Conservation (phyloP, 2,888 invertebrate genomes). For the Megaustenia siamemsis region DNA sequence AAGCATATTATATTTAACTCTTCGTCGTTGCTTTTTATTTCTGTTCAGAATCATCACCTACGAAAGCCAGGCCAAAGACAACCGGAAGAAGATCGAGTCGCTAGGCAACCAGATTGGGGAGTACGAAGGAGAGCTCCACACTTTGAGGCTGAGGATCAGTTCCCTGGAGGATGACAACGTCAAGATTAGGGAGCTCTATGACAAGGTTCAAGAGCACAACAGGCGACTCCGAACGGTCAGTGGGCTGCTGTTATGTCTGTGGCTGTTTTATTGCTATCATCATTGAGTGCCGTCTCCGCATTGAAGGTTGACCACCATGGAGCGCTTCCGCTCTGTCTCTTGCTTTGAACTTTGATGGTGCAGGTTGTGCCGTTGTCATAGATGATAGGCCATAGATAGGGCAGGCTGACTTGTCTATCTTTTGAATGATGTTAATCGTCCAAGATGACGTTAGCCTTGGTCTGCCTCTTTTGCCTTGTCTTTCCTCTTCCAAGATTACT, state of each 20-base stretch:
- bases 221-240: slow-evolving; percentile 64
- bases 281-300: too few species aligned
- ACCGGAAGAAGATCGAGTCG: slow-evolving; percentile 62
- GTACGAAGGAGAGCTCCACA: slow-evolving; percentile 65
- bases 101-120: slow-evolving; percentile 66
- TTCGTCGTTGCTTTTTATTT: background rate
- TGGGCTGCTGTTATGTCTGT: background rate
- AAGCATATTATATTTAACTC: background rate
- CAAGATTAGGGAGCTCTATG: slow-evolving; percentile 58
- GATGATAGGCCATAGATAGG: too few species aligned
- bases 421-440: too few species aligned
- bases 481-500: too few species aligned
- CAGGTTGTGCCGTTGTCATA: too few species aligned
- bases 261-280: too few species aligned
- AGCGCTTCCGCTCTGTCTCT: too few species aligned
- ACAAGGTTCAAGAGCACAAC: slow-evolving; percentile 62
- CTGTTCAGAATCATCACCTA: slow-evolving; percentile 54
- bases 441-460: too few species aligned
- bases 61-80: slow-evolving; percentile 58
- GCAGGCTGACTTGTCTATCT: too few species aligned
- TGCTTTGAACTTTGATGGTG: too few species aligned
- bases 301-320: too few species aligned
- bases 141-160: slow-evolving; percentile 63
- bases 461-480: too few species aligned
- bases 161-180: slow-evolving; percentile 63